phyloP scores from a whole-genome alignment of 2,113 vertebrate genomes.

The Epinephelus fuscoguttatus region DNA sequence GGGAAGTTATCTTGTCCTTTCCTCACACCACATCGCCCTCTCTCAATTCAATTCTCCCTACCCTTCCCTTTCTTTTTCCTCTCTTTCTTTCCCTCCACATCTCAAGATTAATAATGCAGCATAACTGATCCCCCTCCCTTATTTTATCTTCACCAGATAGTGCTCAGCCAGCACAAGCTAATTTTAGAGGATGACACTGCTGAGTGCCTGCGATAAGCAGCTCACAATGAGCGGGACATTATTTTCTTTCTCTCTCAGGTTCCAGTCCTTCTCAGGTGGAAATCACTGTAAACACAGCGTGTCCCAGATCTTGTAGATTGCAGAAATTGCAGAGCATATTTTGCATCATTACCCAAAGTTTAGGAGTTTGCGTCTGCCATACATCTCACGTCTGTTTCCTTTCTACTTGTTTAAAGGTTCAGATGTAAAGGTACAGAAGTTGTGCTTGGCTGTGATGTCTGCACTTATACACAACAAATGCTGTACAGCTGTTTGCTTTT shows the following conservation, averaged over 20 bases:
- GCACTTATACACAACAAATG: constrained; percentile 5
- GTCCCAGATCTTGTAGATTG: constrained; percentile 69
- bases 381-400: background rate
- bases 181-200: constrained; percentile 82
- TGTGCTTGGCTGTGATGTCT: background rate
- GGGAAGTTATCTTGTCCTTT: constrained; percentile 60
- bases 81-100: constrained; percentile 51
- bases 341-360: constrained; percentile 52
- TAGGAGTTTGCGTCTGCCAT: constrained; percentile 14
- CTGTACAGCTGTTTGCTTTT: background rate
- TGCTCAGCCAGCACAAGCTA: constrained; percentile 80
- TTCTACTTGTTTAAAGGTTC: background rate
- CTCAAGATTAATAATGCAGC: constrained; percentile 77
- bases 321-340: constrained; percentile 56
- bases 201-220: constrained; percentile 78
- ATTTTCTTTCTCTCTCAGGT: constrained; percentile 68
- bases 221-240: constrained; percentile 73
- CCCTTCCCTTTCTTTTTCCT: constrained; percentile 22
- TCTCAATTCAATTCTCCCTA: constrained; percentile 31
- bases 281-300: constrained; percentile 65
- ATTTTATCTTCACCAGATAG: constrained; percentile 78
- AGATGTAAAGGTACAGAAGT: constrained; percentile 8
- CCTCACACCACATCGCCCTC: constrained; percentile 16
- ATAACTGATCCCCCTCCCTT: constrained; percentile 65
- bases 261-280: constrained; percentile 72